Conservation (phyloP, 2,888 invertebrate species). For the Amitus sp. region DNA sequence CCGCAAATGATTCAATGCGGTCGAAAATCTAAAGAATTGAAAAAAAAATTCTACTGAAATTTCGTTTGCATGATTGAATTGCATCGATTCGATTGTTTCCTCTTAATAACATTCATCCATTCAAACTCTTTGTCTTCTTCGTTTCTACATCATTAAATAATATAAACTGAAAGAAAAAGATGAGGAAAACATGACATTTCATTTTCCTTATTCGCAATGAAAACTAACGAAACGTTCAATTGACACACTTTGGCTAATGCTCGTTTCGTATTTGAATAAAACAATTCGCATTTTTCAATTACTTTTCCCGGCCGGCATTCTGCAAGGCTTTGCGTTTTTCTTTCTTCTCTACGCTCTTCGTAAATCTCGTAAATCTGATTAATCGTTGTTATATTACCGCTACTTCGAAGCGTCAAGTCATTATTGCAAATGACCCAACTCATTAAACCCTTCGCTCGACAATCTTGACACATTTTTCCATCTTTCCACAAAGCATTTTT, state of each 20-base stretch:
- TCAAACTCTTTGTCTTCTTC: too few species aligned
- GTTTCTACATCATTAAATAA: too few species aligned
- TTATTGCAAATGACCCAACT: constrained; percentile 2
- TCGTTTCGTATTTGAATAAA: neutral
- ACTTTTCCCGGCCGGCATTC: neutral
- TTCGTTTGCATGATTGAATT: too few species aligned
- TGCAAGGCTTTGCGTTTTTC: neutral
- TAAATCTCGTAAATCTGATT: neutral
- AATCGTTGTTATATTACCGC: constrained; percentile 7
- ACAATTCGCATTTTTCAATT: neutral
- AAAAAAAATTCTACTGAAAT: too few species aligned
- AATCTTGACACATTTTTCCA: constrained; percentile 1
- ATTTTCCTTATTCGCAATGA: neutral
- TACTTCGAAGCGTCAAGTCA: constrained; percentile 3
- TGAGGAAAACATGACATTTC: too few species aligned
- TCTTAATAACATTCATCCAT: too few species aligned
- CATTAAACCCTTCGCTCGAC: constrained; percentile 3
- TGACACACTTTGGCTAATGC: neutral
- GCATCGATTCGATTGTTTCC: too few species aligned
- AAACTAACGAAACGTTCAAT: neutral
- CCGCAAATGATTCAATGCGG: too few species aligned
- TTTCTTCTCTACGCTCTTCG: neutral
- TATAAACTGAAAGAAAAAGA: too few species aligned
- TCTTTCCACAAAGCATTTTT: neutral
- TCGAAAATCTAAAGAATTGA: too few species aligned